These are phyloP conservation scores for Fregata magnificens DNA, from an alignment of 2,113 vertebrate genomes.

Conservation along the genomic window DNA sequence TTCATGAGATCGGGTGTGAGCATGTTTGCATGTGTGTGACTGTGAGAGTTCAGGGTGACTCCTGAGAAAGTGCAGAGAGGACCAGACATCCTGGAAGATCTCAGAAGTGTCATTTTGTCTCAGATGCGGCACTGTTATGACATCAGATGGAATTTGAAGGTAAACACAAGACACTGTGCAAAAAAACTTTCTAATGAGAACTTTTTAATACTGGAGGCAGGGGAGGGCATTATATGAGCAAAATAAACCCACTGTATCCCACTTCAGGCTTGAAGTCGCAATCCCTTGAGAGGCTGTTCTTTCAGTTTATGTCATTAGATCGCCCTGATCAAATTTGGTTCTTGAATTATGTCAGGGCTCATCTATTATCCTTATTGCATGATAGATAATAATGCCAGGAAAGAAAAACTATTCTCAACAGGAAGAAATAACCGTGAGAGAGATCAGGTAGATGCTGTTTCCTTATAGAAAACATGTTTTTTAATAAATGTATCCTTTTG, in stretches of 20 bases:
- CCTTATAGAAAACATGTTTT: conserved; percentile 1
- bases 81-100: neutral
- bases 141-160: neutral
- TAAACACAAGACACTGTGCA: neutral
- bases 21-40: neutral
- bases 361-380: conserved; percentile 39
- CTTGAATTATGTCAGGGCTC: conserved; percentile 37
- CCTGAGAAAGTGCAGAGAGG: neutral
- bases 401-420: conserved; percentile 30
- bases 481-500: conserved; percentile 29
- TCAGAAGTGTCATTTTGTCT: neutral
- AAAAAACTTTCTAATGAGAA: neutral
- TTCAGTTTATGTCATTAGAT: conserved; percentile 27
- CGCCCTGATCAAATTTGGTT: conserved; percentile 10
- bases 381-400: conserved; percentile 20
- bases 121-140: neutral
- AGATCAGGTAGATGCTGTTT: neutral
- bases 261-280: neutral
- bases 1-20: neutral
- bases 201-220: neutral
- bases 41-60: neutral
- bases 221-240: neutral
- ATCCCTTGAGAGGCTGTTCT: neutral
- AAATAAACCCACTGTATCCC: neutral
- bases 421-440: neutral